Percentiles rank a stretch among this genome's conserved stretches.
Evolutionary conservation across 1,140 invertebrate genomes (phyloP).

Genomic region (Portunus trituberculatus): DNA sequence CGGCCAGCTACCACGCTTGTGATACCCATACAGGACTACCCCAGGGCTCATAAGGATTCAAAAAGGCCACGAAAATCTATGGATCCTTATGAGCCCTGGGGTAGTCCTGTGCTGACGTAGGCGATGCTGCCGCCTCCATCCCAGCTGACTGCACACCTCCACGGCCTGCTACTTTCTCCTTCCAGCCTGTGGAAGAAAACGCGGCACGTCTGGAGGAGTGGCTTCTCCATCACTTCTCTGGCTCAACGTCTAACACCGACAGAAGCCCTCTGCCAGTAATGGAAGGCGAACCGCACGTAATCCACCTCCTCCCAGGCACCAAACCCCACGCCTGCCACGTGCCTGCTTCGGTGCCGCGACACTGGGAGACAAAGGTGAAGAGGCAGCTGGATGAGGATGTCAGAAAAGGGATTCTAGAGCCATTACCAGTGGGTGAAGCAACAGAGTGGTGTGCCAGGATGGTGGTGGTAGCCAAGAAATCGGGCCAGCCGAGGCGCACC

Average conservation of each 20-base stretch:
- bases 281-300: conserved; percentile 31
- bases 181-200: not conserved
- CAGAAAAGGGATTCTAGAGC: conserved; percentile 32
- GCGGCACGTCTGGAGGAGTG: not conserved
- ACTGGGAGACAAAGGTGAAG: conserved; percentile 15
- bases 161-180: too few species aligned
- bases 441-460: conserved; percentile 54
- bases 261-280: conserved; percentile 40
- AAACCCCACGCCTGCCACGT: conserved; percentile 47
- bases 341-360: conserved; percentile 22
- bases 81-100: too few species aligned
- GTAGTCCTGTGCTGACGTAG: too few species aligned
- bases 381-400: conserved; percentile 53
- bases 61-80: too few species aligned
- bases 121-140: not conserved
- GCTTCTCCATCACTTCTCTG: not conserved
- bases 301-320: conserved; percentile 32
- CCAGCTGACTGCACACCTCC: too few species aligned
- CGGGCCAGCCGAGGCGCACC: conserved; percentile 28
- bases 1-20: too few species aligned
- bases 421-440: conserved; percentile 40
- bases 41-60: too few species aligned
- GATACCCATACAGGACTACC: too few species aligned
- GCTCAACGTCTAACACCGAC: not conserved
- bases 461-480: conserved; percentile 41